phyloP scores from a whole-genome alignment of 23 tunicate genomes.

The Trididemnum clinides region DNA sequence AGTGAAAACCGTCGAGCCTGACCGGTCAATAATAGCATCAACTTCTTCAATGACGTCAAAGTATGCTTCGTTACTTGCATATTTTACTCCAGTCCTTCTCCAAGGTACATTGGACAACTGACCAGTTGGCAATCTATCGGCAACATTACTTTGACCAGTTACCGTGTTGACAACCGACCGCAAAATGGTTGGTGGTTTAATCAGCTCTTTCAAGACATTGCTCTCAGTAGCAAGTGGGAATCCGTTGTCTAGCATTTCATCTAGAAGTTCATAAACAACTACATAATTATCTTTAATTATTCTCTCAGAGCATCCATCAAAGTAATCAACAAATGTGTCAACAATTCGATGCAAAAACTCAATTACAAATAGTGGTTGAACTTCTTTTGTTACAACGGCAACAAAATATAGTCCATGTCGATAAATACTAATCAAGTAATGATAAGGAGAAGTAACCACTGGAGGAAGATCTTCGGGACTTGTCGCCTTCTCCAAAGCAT shows the following conservation, averaged over 20 bases:
- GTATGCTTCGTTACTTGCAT: constrained; percentile 94
- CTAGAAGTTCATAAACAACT: constrained; percentile 90
- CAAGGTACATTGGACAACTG: constrained; percentile 95
- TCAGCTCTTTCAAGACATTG: constrained; percentile 89
- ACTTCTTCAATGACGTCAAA: constrained; percentile 97
- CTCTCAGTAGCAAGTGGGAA: constrained; percentile 97
- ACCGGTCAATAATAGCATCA: constrained; percentile 92
- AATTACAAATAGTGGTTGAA: constrained; percentile 90
- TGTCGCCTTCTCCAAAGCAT: constrained; percentile 84
- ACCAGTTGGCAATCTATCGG: constrained; percentile 93
- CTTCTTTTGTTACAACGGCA: constrained; percentile 79
- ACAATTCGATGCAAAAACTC: constrained; percentile 97
- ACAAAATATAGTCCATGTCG: constrained; percentile 83
- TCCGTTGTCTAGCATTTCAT: constrained; percentile 98
- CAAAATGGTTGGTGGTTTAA: constrained; percentile 91
- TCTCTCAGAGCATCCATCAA: constrained; percentile 85
- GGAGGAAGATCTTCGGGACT: constrained; percentile 94
- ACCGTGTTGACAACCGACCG: constrained; percentile 79
- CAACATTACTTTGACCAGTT: constrained; percentile 92
- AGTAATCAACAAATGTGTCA: constrained; percentile 93
- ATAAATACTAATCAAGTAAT: constrained; percentile 78
- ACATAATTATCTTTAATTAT: constrained; percentile 95
- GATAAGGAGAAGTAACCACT: constrained; percentile 79
- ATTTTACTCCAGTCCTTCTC: constrained; percentile 94
- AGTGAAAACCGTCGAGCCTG: constrained; percentile 94